Conservation (phyloP, 2,797 vertebrate species). For the Hirundo rustica region DNA sequence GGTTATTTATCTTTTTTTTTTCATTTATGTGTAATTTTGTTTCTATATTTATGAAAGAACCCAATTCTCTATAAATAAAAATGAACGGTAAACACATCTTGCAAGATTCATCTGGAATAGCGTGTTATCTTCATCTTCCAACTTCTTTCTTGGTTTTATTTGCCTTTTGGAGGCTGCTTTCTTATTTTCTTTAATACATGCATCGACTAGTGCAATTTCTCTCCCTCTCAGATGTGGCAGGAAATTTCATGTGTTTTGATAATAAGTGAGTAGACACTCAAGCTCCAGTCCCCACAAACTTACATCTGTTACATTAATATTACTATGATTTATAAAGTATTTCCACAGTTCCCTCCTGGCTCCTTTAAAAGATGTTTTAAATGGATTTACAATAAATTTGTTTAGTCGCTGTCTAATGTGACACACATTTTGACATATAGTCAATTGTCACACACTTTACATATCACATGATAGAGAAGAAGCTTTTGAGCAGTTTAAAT, state of each 20-base stretch:
- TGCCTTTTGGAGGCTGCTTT: conserved; percentile 44
- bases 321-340: conserved; percentile 46
- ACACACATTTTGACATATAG: conserved; percentile 30
- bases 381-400: conserved; percentile 54
- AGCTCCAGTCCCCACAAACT: conserved; percentile 51
- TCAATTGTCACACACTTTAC: neutral
- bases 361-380: conserved; percentile 48
- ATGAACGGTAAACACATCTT: conserved; percentile 74
- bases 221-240: conserved; percentile 29
- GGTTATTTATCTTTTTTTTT: conserved; percentile 64
- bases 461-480: neutral
- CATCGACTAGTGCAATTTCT: conserved; percentile 55
- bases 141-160: conserved; percentile 66
- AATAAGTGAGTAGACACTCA: conserved; percentile 43
- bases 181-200: conserved; percentile 59
- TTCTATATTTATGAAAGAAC: conserved; percentile 76
- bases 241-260: conserved; percentile 42
- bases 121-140: conserved; percentile 58
- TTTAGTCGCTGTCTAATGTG: conserved; percentile 40
- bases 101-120: conserved; percentile 41
- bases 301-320: conserved; percentile 51
- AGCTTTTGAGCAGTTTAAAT: neutral
- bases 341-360: conserved; percentile 8
- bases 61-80: conserved; percentile 71
- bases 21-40: conserved; percentile 67